Base-by-base conservation (phyloP, 2,113 vertebrate species). In the Ceuthmochares aereus region DNA sequence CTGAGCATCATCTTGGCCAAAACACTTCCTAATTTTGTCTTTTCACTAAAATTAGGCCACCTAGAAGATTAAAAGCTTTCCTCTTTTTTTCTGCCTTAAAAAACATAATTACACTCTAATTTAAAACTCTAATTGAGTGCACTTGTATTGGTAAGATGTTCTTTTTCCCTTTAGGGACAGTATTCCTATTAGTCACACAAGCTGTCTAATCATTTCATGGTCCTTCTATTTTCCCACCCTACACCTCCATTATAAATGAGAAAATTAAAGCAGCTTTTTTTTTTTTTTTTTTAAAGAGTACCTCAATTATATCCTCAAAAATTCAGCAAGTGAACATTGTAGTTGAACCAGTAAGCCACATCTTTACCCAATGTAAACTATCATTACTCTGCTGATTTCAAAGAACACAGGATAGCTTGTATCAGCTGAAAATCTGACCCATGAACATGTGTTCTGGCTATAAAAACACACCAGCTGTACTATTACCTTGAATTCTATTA, bases 141-240 rank as follows among this genome's bases (percentile, higher is more conserved):
- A 97, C 88, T 96, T 95, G 54, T 92, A 93, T 96, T 96, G 56
- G 14, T 95, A 97, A 97, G 90, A 96, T 96, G 81, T 96, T 95
- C 93, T 87, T 92, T 87, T 95, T 90, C 95, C 93, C 95, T 97
- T 97, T 94, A 97, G 96, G 96, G 96, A 96, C 89, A 91, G 76
- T 94, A 97, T 97, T 97, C 93, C 94, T 98, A 98, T 97, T 98
- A 98, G 97, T 98, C 96, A 97, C 88, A 96, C 59, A 95, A 97
- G 94, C 95, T 96, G 62, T 96, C 96, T 97, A 96, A 97, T 97
- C 62, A 90, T 95, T 95, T 96, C 96, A 96, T 87, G 91, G 72
- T 68, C 87, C 47, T 37, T 52, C 52, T 97, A 81, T 89, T 88
- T 84, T 40, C 67, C 90, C 87, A 87, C 84, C 91, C 77, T 76